phyloP scores from a whole-genome alignment of 1,140 invertebrate species.

The Tenebrio molitor region DNA sequence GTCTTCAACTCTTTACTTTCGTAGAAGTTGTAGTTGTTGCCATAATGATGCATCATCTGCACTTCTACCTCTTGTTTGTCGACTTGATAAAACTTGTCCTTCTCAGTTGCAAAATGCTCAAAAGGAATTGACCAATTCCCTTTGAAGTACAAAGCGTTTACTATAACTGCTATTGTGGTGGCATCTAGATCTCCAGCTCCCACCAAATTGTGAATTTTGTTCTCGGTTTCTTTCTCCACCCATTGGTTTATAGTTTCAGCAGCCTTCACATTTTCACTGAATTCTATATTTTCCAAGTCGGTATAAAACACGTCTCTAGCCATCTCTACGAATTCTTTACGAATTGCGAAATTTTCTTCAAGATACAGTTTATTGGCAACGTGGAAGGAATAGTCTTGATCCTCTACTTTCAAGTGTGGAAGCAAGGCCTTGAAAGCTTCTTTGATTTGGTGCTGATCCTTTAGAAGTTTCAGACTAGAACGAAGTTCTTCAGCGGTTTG shows the following conservation, averaged over 20 bases:
- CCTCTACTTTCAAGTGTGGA: neutral
- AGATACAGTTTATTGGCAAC: conserved; percentile 65
- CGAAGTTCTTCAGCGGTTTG: conserved; percentile 70
- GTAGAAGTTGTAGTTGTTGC: conserved; percentile 69
- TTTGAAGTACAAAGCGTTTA: conserved; percentile 91
- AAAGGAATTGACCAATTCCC: no score
- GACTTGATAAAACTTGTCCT: conserved; percentile 67
- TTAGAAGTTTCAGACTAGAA: conserved; percentile 50
- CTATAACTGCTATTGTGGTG: conserved; percentile 75
- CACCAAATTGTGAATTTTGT: conserved; percentile 79
- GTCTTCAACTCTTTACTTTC: conserved; percentile 68
- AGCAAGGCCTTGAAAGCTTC: conserved; percentile 17
- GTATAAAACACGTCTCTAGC: conserved; percentile 69
- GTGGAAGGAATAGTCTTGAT: neutral
- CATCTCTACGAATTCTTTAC: conserved; percentile 58
- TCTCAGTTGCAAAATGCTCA: no score
- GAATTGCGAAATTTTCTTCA: conserved; percentile 65
- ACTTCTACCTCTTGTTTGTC: conserved; percentile 75
- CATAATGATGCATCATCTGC: no score
- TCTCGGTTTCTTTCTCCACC: conserved; percentile 79
- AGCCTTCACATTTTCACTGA: conserved; percentile 63
- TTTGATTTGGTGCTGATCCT: conserved; percentile 63
- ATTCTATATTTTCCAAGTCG: conserved; percentile 71
- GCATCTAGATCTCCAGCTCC: conserved; percentile 69
- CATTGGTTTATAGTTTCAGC: conserved; percentile 76